Evolutionary conservation across 1,140 invertebrate species (phyloP).

Genomic region (Pentalonia nigronervosa): DNA sequence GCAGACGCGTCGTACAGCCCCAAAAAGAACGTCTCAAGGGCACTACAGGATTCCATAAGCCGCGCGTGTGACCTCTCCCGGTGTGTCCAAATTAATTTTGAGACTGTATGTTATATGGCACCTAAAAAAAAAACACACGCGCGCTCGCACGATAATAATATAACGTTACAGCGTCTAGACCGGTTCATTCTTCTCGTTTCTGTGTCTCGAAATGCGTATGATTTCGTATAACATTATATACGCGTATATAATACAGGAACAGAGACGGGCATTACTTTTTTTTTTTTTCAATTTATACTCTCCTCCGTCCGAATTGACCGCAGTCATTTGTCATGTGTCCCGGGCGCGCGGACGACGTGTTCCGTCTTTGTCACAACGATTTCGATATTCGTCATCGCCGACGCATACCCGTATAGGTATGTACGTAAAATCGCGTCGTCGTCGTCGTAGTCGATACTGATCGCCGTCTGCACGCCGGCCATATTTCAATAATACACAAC

Average conservation of each 20-base stretch:
- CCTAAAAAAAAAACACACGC: constrained; percentile 15
- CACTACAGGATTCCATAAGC: constrained; percentile 43
- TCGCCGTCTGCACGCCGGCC: neutral
- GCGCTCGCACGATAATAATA: neutral
- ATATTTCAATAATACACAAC: neutral
- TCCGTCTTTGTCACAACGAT: constrained; percentile 51
- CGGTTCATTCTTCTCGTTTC: constrained; percentile 46
- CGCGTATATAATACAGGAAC: neutral
- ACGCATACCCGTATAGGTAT: neutral
- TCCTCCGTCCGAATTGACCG: constrained; percentile 22
- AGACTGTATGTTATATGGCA: neutral
- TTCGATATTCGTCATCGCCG: constrained; percentile 37
- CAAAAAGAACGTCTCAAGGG: constrained; percentile 25
- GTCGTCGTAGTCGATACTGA: neutral
- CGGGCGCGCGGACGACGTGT: constrained; percentile 5
- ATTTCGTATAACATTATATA: neutral
- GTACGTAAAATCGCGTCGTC: neutral
- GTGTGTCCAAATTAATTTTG: constrained; percentile 56
- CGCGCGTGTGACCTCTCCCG: constrained; percentile 36
- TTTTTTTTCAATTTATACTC: neutral
- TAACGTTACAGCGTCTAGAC: constrained; percentile 57
- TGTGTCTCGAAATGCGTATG: neutral
- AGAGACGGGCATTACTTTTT: neutral
- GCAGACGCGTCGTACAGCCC: neutral
- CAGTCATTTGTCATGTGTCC: constrained; percentile 54